Percentiles rank a stretch among this genome's conserved stretches.
These are phyloP conservation scores for Eupsittula cactorum DNA, from an alignment of 2,113 vertebrate species.

Conservation along the genomic window DNA sequence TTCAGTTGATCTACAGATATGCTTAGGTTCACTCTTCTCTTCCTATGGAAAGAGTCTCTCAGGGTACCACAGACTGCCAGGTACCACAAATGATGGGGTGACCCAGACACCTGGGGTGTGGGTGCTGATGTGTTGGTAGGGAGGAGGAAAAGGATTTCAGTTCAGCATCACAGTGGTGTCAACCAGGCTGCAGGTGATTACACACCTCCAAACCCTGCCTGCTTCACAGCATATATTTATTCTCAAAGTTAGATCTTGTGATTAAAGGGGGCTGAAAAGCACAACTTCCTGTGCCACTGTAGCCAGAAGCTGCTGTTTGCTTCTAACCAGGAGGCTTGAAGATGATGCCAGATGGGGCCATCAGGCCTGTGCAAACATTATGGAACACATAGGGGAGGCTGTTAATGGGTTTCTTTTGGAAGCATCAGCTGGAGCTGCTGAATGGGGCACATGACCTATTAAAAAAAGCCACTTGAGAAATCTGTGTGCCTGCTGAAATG, in stretches of 20 bases:
- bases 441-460: conserved; percentile 63
- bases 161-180: neutral
- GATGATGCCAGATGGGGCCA: conserved; percentile 64
- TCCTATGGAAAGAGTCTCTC: neutral
- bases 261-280: neutral
- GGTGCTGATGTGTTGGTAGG: neutral
- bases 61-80: neutral
- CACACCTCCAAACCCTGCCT: neutral
- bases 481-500: conserved; percentile 29
- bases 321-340: conserved; percentile 28
- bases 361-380: conserved; percentile 54
- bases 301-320: conserved; percentile 46
- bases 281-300: neutral
- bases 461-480: conserved; percentile 63
- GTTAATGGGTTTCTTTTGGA: conserved; percentile 70
- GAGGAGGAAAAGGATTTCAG: neutral
- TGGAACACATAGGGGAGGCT: conserved; percentile 57
- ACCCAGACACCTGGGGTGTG: neutral
- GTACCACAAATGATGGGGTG: neutral
- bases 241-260: neutral
- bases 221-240: neutral
- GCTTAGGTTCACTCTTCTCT: neutral
- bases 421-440: conserved; percentile 66
- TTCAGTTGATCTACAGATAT: neutral
- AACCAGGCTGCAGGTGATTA: neutral